phyloP scores from a whole-genome alignment of 2,888 invertebrate genomes.

The Spilarctia lutea region DNA sequence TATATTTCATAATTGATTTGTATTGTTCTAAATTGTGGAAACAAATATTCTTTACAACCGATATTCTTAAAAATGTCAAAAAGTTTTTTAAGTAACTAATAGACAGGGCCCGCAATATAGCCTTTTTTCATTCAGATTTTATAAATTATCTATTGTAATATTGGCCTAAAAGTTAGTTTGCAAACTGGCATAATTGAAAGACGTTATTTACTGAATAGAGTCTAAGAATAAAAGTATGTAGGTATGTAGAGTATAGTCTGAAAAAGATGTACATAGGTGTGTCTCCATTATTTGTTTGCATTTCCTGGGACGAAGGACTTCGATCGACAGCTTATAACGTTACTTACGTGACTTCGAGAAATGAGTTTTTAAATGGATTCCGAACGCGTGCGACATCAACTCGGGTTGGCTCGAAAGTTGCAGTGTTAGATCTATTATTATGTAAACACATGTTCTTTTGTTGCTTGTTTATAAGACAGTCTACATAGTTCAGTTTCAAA shows the following conservation, averaged over 20 bases:
- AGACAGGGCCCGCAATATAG: neutral
- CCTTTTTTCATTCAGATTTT: neutral
- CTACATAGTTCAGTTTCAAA: neutral
- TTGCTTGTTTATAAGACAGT: neutral
- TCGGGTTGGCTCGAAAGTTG: conserved; percentile 13
- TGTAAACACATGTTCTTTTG: neutral
- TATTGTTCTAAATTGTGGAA: too few species aligned
- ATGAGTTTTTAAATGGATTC: conserved; percentile 81
- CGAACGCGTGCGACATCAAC: conserved; percentile 53
- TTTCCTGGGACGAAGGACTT: conserved; percentile 22
- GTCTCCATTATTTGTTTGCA: neutral
- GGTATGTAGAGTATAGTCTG: too few species aligned
- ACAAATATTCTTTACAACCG: too few species aligned
- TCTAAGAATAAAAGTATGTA: neutral
- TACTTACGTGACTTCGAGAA: conserved; percentile 71
- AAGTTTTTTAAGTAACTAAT: neutral
- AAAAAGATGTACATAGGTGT: neutral
- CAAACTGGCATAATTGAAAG: neutral
- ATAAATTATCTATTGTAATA: neutral
- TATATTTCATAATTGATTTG: too few species aligned
- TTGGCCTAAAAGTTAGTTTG: neutral
- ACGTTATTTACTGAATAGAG: neutral
- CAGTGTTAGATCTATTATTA: conserved; percentile 25
- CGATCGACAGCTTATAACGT: conserved; percentile 72
- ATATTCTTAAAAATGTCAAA: too few species aligned